Conservation (phyloP, 2,888 invertebrate species). For the Disparrhopalites patrizii region DNA sequence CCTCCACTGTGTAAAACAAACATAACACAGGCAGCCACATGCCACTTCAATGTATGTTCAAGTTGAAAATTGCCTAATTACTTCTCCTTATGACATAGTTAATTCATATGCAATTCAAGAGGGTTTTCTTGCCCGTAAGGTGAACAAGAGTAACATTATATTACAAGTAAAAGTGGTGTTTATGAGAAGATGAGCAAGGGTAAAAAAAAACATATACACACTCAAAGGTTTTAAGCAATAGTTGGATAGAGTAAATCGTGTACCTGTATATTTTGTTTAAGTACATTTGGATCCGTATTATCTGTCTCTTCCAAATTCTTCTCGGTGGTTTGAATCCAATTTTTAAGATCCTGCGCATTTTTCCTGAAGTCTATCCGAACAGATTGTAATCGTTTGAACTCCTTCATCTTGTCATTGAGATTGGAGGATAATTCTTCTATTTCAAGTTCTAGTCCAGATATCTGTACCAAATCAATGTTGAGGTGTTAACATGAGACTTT, state of each 20-base stretch:
- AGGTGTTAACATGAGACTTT: too few species aligned
- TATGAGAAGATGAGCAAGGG: too few species aligned
- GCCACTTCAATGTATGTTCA: neutral
- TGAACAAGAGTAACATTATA: too few species aligned
- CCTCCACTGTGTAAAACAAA: too few species aligned
- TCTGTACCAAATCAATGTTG: too few species aligned
- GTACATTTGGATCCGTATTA: slow-evolving; percentile 68
- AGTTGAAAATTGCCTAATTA: too few species aligned
- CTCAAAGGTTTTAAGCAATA: neutral
- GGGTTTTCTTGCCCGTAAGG: too few species aligned
- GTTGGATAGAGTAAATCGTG: neutral
- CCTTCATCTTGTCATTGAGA: slow-evolving; percentile 83
- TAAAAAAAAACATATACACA: neutral
- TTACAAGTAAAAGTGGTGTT: too few species aligned
- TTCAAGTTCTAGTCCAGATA: slow-evolving; percentile 75
- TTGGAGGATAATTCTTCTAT: slow-evolving; percentile 72
- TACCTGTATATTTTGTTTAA: slow-evolving; percentile 69
- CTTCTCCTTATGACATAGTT: too few species aligned
- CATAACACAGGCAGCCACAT: neutral
- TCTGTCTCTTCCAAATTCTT: slow-evolving; percentile 73
- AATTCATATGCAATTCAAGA: too few species aligned
- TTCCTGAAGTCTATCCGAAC: slow-evolving; percentile 72
- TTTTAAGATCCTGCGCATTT: slow-evolving; percentile 75
- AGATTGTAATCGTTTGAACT: slow-evolving; percentile 79
- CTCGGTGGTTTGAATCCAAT: slow-evolving; percentile 80